phyloP scores from a whole-genome alignment of 2,888 invertebrate species.

The Meloe dianella region DNA sequence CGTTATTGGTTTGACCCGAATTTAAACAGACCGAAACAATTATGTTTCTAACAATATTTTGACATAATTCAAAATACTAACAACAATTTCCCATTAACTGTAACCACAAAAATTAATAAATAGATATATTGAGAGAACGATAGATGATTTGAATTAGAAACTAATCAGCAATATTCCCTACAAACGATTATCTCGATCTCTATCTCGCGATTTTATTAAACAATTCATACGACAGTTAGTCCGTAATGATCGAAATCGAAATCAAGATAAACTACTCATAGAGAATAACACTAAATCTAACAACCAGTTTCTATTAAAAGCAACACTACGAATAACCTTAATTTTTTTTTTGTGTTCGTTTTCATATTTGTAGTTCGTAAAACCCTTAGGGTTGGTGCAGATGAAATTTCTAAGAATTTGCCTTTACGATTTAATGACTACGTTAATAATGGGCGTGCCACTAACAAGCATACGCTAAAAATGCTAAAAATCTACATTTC shows the following conservation, averaged over 20 bases:
- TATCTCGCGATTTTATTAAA: too few relatives aligned
- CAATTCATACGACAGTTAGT: too few relatives aligned
- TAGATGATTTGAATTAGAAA: neutral
- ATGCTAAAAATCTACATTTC: slow-evolving; percentile 1
- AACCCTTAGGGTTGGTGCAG: neutral
- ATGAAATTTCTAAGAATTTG: too few relatives aligned
- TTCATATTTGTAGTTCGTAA: neutral
- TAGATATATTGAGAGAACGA: neutral
- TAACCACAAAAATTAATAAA: neutral
- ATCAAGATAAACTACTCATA: neutral
- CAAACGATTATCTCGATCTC: neutral
- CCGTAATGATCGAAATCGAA: too few relatives aligned
- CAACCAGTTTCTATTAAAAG: neutral
- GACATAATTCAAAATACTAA: neutral
- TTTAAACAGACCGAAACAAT: slow-evolving; percentile 29
- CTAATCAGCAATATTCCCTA: neutral
- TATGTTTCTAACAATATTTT: slow-evolving; percentile 22
- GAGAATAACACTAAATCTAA: too few relatives aligned
- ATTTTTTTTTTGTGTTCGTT: neutral
- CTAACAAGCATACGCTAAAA: slow-evolving; percentile 1
- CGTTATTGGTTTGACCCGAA: slow-evolving; percentile 36
- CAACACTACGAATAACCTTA: neutral
- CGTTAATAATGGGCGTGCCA: slow-evolving; percentile 1
- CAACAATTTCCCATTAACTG: neutral
- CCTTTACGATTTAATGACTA: neutral